Evolutionary conservation across 2,888 invertebrate genomes (phyloP).

Genomic region (Rhorus exstirpatorius): DNA sequence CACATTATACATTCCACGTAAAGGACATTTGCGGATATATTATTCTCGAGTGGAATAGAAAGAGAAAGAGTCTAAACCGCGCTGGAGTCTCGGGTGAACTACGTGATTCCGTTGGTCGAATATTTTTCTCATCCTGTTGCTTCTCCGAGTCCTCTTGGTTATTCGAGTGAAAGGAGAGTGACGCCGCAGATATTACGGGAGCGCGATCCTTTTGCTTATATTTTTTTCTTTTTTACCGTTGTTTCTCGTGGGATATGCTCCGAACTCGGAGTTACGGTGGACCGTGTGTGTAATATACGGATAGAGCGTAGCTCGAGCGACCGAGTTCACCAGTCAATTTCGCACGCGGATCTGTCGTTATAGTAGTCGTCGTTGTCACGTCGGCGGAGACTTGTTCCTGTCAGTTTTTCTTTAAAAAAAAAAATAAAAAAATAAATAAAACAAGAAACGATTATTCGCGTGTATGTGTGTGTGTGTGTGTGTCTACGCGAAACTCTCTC

Average conservation of each 20-base stretch:
- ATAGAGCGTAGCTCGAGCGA: background rate
- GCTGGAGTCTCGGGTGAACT: constrained; percentile 60
- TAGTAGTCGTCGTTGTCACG: background rate
- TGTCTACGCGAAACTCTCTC: constrained; percentile 9
- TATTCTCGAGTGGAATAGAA: constrained; percentile 36
- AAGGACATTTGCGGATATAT: constrained; percentile 61
- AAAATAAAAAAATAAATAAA: too few relatives aligned
- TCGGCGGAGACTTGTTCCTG: background rate
- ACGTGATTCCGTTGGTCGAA: constrained; percentile 62
- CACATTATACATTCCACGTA: constrained; percentile 70
- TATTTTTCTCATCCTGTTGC: constrained; percentile 58
- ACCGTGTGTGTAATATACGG: background rate
- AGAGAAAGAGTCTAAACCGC: constrained; percentile 34
- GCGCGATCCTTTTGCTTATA: background rate
- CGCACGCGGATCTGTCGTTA: background rate
- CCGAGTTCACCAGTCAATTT: background rate
- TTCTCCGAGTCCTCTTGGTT: background rate
- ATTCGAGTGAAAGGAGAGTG: constrained; percentile 50
- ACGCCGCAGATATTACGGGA: constrained; percentile 42
- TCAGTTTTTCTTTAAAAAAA: background rate
- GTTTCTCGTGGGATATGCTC: background rate
- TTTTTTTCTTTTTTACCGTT: background rate
- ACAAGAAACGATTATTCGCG: too few relatives aligned
- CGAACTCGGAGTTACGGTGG: too few relatives aligned
- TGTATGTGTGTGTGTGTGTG: background rate